phyloP scores from a whole-genome alignment of 2,113 vertebrate species.

The Erythrocebus patas region DNA sequence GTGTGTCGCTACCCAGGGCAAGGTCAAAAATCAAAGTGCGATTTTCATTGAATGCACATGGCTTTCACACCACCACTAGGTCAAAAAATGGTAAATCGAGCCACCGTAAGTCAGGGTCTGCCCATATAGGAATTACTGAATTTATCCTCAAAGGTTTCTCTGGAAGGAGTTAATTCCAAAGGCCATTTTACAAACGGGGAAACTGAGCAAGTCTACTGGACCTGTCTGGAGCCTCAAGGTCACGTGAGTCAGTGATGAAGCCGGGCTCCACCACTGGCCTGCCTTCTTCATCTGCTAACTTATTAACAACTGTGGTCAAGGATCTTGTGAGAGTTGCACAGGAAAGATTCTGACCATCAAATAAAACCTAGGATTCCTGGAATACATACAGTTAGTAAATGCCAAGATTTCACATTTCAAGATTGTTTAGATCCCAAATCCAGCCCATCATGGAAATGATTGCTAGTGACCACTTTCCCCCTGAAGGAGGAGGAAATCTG shows the following conservation, averaged over 20 bases:
- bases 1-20: not conserved
- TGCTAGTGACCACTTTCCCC: not conserved
- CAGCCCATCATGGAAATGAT: not conserved
- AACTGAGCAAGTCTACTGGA: not conserved
- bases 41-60: not conserved
- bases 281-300: not conserved
- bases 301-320: not conserved
- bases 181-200: not conserved
- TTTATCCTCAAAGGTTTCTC: not conserved
- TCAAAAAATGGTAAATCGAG: not conserved
- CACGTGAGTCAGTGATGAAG: not conserved
- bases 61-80: not conserved
- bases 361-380: not conserved
- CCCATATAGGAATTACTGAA: not conserved
- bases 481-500: not conserved
- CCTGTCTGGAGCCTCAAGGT: not conserved
- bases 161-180: not conserved
- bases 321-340: not conserved
- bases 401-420: not conserved
- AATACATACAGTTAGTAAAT: not conserved
- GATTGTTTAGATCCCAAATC: not conserved
- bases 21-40: not conserved
- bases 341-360: not conserved
- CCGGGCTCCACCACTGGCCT: not conserved
- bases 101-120: not conserved